Base-by-base conservation (phyloP, 2,113 vertebrate species). In the Pseudorectes ferrugineus region DNA sequence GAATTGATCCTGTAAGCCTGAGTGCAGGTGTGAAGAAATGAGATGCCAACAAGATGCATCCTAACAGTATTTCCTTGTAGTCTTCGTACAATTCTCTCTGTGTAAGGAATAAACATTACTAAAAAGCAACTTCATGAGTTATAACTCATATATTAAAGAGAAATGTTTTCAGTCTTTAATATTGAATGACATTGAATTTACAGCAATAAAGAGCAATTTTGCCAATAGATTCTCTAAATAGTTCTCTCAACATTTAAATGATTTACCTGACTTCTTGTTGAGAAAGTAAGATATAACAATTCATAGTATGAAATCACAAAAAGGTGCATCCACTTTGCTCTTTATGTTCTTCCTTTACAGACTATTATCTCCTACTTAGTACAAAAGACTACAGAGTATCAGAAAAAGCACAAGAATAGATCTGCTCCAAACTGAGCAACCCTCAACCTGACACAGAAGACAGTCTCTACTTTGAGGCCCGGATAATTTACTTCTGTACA, bases 1-100 rank as follows among this genome's bases (percentile, higher is more conserved):
- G 91, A 98, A 97, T 89, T 94, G 91, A 97, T 95, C 89, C 92
- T 94, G 88, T 89, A 96, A 97, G 52, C 65, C 88, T 97, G 86
- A 87, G 46, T 66, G 77, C 91, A 94, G 84, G 86, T 93, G 95
- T 95, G 89, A 97, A 97, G 97, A 97, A 95, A 97, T 90, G 74
- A 96, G 83, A 94, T 86, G 74, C 70, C 93, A 96, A 94, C 93
- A 97, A 96, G 93, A 96, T 85, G 88, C 88, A 93, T 81, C 80
- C 93, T 96, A 96, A 91, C 54, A 31, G 54, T 95, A 81, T 88
- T 95, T 94, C 73, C 68, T 76, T 93, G 84, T 67, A 96, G 63
- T 66, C 29, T 81, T 96, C 9, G 0, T 92, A 95, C 33, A 21
- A 88, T 81, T 51, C 59, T 62, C 71, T 95, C 65, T 93, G 57